Evolutionary conservation across 2,797 vertebrate species (phyloP).

Genomic region (Phoebastria nigripes): DNA sequence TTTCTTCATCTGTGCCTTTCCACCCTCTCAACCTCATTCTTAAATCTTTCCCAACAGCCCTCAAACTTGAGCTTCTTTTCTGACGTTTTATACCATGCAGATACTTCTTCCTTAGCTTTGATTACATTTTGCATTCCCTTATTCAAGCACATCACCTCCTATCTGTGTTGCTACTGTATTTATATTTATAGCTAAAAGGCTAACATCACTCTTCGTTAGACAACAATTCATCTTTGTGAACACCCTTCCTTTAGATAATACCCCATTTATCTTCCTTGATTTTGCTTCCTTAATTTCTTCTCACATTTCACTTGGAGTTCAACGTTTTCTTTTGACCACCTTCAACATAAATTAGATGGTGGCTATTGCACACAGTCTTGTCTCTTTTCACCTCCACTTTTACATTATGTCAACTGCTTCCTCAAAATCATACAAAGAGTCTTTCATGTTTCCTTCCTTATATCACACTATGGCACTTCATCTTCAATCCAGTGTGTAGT

Average conservation of each 20-base stretch:
- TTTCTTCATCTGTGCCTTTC: neutral
- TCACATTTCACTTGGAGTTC: neutral
- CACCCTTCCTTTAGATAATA: neutral
- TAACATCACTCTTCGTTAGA: slow-evolving; percentile 32
- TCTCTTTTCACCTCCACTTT: neutral
- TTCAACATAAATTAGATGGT: neutral
- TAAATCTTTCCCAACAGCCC: neutral
- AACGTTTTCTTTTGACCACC: neutral
- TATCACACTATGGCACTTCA: neutral
- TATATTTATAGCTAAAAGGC: slow-evolving; percentile 36
- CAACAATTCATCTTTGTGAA: slow-evolving; percentile 37
- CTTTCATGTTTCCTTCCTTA: neutral
- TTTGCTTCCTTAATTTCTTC: neutral
- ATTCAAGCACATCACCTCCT: slow-evolving; percentile 21
- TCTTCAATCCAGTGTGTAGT: neutral
- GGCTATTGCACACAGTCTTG: neutral
- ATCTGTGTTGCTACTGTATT: slow-evolving; percentile 28
- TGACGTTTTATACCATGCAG: neutral
- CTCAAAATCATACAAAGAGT: neutral
- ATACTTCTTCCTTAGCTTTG: neutral
- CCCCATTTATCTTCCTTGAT: slow-evolving; percentile 15
- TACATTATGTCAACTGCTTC: neutral
- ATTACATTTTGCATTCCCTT: slow-evolving; percentile 21
- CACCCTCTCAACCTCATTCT: neutral
- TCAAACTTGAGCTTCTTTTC: neutral